Percentiles rank a stretch among this genome's conserved stretches.
Conservation (phyloP, 2,888 invertebrate species). For the Zeuzera pyrina region DNA sequence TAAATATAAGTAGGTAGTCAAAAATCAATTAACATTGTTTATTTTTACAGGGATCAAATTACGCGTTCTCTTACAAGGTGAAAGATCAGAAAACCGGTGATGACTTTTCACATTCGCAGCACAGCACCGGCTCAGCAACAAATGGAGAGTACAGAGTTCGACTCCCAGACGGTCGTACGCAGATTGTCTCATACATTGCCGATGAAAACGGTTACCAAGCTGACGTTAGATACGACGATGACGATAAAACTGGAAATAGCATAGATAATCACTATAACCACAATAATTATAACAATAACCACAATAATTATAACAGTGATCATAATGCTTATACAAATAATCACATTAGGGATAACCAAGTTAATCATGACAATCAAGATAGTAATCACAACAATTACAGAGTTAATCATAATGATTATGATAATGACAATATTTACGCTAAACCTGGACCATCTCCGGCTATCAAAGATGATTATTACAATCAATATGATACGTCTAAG, state of each 20-base stretch:
- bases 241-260: conserved; percentile 26
- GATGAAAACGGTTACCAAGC: conserved; percentile 79
- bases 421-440: conserved; percentile 12
- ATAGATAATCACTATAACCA: conserved; percentile 19
- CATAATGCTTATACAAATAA: conserved; percentile 5
- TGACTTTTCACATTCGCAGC: conserved; percentile 78
- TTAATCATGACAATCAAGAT: conserved; percentile 12
- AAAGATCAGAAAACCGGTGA: conserved; percentile 76
- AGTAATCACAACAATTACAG: conserved; percentile 16
- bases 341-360: conserved; percentile 9
- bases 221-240: conserved; percentile 75
- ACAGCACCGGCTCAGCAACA: conserved; percentile 74
- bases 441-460: conserved; percentile 1
- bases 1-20: neutral
- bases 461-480: conserved; percentile 28
- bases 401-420: conserved; percentile 15
- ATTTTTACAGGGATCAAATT: conserved; percentile 58
- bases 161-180: conserved; percentile 77
- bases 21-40: too few species aligned
- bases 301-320: conserved; percentile 9
- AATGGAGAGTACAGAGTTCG: conserved; percentile 79
- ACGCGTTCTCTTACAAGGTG: conserved; percentile 78
- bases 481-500: conserved; percentile 38
- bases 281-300: too few species aligned
- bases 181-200: conserved; percentile 78